Base-by-base conservation (phyloP, 2,888 invertebrate genomes). In the Pycnomerus fuliginosus region DNA sequence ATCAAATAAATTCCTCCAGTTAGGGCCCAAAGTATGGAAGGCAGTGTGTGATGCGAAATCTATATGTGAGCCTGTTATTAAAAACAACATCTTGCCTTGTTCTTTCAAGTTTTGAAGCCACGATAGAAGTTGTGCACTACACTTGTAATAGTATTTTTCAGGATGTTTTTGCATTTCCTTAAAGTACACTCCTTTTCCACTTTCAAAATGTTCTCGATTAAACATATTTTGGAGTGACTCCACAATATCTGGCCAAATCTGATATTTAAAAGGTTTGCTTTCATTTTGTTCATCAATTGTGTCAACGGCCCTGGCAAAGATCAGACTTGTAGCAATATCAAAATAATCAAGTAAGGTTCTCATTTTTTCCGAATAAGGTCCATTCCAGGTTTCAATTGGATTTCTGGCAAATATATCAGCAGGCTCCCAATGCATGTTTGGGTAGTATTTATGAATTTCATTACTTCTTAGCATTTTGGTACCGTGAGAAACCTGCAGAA, bases 291-390 rank as follows among this genome's bases (percentile, higher is more conserved):
- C 67, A 58, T 87, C 87, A 1, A 83, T 54, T 1, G 77, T 67
- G 61, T 88, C 87, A 11, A 88, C 77, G 8, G 79, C 72, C 55
- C 82, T 76, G 1, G 84, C 87, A 69, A 83, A 85, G 2, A 80
- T 73, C 16, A 87, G 62, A 3, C 80, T 76, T 1, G 77, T 75
- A 0, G 84, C 80, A 64, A 83, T 79, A 65, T 88, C 88, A 64
- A 87, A 89, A 61, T 83, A 87, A 65, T 88, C 88, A 24, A 85
- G 71, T 17, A 85, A 70, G 3, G 83, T 76, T 44, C 86, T 74
- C 68, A 85, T 74, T 63, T 77, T 74, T 34, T 74, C 64, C 0
- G 81, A 73, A 24, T 77, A 61, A 0, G 81, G 79, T 0, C 80
- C 83, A 60, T 83, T 81, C 83, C 84, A 84, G 0, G 79, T 76